Evolutionary conservation across 1,140 invertebrate genomes (phyloP), one percentile per base, ranked within the genome.

Genomic region (Lysiphlebus fabarum): DNA sequence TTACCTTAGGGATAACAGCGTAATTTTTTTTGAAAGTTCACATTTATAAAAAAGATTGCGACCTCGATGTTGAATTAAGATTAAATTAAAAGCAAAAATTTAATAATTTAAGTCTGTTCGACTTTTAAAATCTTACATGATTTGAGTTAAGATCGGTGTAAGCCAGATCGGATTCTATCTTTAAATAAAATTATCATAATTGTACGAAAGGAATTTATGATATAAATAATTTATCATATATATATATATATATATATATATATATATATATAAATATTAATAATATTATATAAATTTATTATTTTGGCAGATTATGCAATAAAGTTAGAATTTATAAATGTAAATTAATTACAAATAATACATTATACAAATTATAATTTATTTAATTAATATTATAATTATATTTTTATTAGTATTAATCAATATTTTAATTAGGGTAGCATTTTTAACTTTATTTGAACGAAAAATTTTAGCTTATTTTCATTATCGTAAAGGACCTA

Each of bases 1-100:
- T 84, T 87, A 87, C 85, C 81, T 83, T 84, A 84, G 84, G 82
- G 84, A 86, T 87, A 87, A 87, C 85, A 87, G 85, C 79, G 80
- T 86, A 81, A 86, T 86, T 78, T 82, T 81, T 81, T 82, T 83
- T 65, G 64, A 82, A 71, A 87, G 83, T 77, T 80, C 82, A 68
- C 76, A 86, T 87, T 77, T 69, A 83, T 76, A 82, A 79, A 79
- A 79, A 80, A 81, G 83, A 75, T 88, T 88, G 82, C 82, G 82
- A 89, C 86, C 85, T 89, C 86, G 86, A 89, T 90, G 86, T 89
- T 88, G 85, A 84, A 87, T 87, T 87, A 87, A 86, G 78, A 82
- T 82, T 73, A 80, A 83, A 72, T 75, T 78, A 81, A 78, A 77
- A 78, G 81, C 82, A 64, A 86, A 80, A 79, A 75, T 77, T 84